Evolutionary conservation across 1,140 invertebrate genomes (phyloP).

Genomic region (Drosophila kurseongensis): DNA sequence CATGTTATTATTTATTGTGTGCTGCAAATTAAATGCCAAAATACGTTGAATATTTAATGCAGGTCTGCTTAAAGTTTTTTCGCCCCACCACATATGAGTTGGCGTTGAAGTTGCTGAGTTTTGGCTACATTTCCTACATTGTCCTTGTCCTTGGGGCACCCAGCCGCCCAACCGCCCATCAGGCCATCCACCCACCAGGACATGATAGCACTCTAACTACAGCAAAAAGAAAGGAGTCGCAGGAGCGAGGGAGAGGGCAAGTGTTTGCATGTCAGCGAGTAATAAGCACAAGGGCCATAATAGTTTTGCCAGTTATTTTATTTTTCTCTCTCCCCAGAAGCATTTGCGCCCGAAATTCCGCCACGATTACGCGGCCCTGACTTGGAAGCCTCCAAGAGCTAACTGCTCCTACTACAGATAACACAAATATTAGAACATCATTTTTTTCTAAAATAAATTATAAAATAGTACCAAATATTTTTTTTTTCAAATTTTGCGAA

Average conservation of each 20-base stretch:
- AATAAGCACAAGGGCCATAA: slow-evolving; percentile 83
- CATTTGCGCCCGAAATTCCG: slow-evolving; percentile 56
- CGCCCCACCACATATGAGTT: slow-evolving; percentile 38
- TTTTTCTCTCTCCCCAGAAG: slow-evolving; percentile 35
- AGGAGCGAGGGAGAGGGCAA: slow-evolving; percentile 43
- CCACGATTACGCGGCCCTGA: slow-evolving; percentile 63
- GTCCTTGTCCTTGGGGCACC: slow-evolving; percentile 75
- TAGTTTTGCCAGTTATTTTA: slow-evolving; percentile 79
- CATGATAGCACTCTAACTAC: slow-evolving; percentile 47
- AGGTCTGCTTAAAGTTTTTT: slow-evolving; percentile 49
- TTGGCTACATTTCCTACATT: slow-evolving; percentile 48
- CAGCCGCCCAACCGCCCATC: slow-evolving; percentile 1
- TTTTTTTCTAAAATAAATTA: no score
- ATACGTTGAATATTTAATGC: slow-evolving; percentile 79
- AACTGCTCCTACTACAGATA: slow-evolving; percentile 20
- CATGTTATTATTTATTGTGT: slow-evolving; percentile 82
- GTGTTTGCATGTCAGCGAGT: slow-evolving; percentile 82
- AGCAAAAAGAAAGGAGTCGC: slow-evolving; percentile 13
- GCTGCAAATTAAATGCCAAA: slow-evolving; percentile 80
- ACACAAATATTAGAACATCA: not conserved
- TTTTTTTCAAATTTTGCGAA: no score
- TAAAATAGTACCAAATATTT: no score
- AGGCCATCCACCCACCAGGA: slow-evolving; percentile 19
- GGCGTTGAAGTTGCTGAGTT: slow-evolving; percentile 36
- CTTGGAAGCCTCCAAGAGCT: slow-evolving; percentile 33